Evolutionary conservation across 2,797 vertebrate species (phyloP).

Genomic region (Leuciscus waleckii): DNA sequence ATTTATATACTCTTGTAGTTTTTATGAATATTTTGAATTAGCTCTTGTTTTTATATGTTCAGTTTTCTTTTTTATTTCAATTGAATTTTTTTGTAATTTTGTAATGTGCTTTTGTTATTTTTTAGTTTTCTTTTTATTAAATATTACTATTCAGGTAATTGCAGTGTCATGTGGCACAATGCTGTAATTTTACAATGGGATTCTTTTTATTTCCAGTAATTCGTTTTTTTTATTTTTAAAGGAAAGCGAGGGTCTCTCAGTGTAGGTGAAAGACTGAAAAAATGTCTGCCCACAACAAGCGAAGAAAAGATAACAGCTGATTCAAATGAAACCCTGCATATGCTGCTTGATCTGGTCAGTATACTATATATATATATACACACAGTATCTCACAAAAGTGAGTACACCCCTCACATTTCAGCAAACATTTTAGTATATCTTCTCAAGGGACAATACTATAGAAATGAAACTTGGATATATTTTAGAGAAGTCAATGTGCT

Average conservation of each 20-base stretch:
- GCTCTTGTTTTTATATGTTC: background rate
- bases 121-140: background rate
- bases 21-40: background rate
- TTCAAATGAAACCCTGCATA: constrained; percentile 77
- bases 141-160: background rate
- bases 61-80: background rate
- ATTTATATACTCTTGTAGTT: background rate
- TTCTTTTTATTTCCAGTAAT: background rate
- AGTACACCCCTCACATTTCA: too few species aligned
- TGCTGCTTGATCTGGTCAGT: constrained; percentile 85
- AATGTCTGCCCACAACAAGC: constrained; percentile 73
- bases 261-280: constrained; percentile 78
- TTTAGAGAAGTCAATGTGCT: too few species aligned
- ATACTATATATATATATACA: background rate
- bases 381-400: too few species aligned
- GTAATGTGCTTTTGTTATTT: background rate
- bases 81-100: background rate
- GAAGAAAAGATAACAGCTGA: constrained; percentile 75
- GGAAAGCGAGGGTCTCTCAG: constrained; percentile 64
- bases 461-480: too few species aligned
- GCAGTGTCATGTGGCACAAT: background rate
- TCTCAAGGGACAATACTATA: too few species aligned
- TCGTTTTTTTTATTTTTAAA: constrained; percentile 18
- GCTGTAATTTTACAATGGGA: background rate
- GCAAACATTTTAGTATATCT: too few species aligned